A percentile compares a stretch with the other conserved stretches of the same genome.
Conservation (phyloP, 2,113 vertebrate species). For the Australoheros scitulus region DNA sequence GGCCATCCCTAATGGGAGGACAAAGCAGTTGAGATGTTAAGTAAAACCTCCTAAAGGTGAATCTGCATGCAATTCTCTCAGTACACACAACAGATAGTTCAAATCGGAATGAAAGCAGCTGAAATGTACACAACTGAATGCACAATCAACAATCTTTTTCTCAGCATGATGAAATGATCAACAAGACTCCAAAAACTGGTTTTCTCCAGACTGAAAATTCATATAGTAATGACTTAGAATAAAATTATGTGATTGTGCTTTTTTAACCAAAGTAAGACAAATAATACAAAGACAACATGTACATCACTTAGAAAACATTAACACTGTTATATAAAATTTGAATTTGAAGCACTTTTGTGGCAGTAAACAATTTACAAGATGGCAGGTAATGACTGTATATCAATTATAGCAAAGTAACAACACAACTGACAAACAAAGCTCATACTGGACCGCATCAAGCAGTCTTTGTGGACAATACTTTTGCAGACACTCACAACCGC, state of each 20-base stretch:
- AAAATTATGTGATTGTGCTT: constrained; percentile 99
- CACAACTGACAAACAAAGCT: constrained; percentile 65
- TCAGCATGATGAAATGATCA: constrained; percentile 56
- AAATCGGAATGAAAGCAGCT: constrained; percentile 72
- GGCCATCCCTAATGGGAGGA: constrained; percentile 32
- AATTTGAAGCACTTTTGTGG: constrained; percentile 91
- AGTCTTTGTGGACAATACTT: constrained; percentile 52
- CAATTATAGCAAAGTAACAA: constrained; percentile 68
- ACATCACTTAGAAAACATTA: constrained; percentile 84
- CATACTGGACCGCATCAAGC: constrained; percentile 55
- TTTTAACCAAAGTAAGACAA: constrained; percentile 91
- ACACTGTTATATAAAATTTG: constrained; percentile 94
- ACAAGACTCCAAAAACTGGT: constrained; percentile 42
- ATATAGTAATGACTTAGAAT: constrained; percentile 93
- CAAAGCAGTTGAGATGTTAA: constrained; percentile 46
- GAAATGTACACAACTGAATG: constrained; percentile 60
- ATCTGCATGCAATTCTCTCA: constrained; percentile 71
- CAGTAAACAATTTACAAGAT: constrained; percentile 89
- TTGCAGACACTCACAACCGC: constrained; percentile 59
- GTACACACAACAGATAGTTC: constrained; percentile 68
- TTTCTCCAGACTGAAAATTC: constrained; percentile 84
- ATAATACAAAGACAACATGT: constrained; percentile 77
- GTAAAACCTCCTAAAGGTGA: constrained; percentile 56
- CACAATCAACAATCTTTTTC: constrained; percentile 66
- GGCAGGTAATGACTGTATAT: constrained; percentile 76